Conservation (phyloP, 2,113 vertebrate species). For the Bubo bubo region DNA sequence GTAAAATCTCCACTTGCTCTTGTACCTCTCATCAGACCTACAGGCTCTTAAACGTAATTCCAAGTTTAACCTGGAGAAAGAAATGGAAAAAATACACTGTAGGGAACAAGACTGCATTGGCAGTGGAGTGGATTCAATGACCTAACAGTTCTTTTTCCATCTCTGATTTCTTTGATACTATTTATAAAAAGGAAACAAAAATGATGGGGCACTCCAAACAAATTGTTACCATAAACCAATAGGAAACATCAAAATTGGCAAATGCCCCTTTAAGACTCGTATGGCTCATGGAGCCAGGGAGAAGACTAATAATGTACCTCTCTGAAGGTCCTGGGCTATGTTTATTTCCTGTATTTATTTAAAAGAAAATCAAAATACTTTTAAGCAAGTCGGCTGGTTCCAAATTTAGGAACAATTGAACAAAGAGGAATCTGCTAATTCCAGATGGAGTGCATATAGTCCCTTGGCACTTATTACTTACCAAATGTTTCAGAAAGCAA, state of each 20-base stretch:
- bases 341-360: slow-evolving; percentile 74
- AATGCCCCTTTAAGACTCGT: not conserved
- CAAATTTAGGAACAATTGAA: slow-evolving; percentile 77
- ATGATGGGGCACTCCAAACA: slow-evolving; percentile 3
- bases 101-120: not conserved
- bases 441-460: slow-evolving; percentile 80
- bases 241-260: slow-evolving; percentile 38
- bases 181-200: slow-evolving; percentile 52
- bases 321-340: slow-evolving; percentile 25
- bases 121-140: not conserved
- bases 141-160: slow-evolving; percentile 15
- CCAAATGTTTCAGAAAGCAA: slow-evolving; percentile 84
- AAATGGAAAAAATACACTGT: not conserved
- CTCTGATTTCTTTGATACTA: slow-evolving; percentile 52
- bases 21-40: not conserved
- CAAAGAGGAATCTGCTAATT: slow-evolving; percentile 77
- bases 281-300: not conserved
- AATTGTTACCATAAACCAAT: not conserved
- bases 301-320: slow-evolving; percentile 26
- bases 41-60: not conserved
- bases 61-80: slow-evolving; percentile 28
- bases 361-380: slow-evolving; percentile 79
- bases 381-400: slow-evolving; percentile 59
- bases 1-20: not conserved
- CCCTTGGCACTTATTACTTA: slow-evolving; percentile 79